Evolutionary conservation across 2,113 vertebrate genomes (phyloP), one percentile per base, ranked within the genome.

Genomic region (Scartelaos histophorus): DNA sequence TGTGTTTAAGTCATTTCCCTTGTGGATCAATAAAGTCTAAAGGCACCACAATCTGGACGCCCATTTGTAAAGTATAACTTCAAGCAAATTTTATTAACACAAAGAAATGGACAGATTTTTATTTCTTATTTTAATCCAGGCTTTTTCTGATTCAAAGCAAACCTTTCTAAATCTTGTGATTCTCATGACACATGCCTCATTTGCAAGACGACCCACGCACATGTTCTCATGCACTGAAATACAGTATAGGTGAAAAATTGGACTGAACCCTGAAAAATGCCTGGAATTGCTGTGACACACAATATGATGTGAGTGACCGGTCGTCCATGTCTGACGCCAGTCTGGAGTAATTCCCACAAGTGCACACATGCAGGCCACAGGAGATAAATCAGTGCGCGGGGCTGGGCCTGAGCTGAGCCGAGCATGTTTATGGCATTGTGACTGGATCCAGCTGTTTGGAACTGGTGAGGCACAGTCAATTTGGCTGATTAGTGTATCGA

Each of bases 401-500:
- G 83, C 71, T 74, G 86, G 76, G 79, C 79, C 89, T 87, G 75
- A 85, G 70, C 58, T 74, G 84, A 84, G 83, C 82, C 58, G 24
- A 72, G 66, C 78, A 82, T 88, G 83, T 92, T 92, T 90, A 90
- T 83, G 84, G 81, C 80, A 85, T 81, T 80, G 43, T 84, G 89
- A 92, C 84, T 88, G 81, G 71, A 88, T 89, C 90, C 90, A 92
- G 88, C 84, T 81, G 89, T 89, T 85, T 71, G 73, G 70, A 87
- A 78, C 69, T 62, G 5, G 38, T 68, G 86, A 85, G 79, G 75
- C 49, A 78, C 2, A 84, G 80, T 91, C 90, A 87, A 87, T 92
- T 90, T 86, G 70, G 82, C 84, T 89, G 87, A 93, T 92, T 88
- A 85, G 69, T 17, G 71, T 89, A 91, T 88, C 87, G 91, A 90